phyloP scores from a whole-genome alignment of 2,888 invertebrate species.

The Siphlonurus alternatus region DNA sequence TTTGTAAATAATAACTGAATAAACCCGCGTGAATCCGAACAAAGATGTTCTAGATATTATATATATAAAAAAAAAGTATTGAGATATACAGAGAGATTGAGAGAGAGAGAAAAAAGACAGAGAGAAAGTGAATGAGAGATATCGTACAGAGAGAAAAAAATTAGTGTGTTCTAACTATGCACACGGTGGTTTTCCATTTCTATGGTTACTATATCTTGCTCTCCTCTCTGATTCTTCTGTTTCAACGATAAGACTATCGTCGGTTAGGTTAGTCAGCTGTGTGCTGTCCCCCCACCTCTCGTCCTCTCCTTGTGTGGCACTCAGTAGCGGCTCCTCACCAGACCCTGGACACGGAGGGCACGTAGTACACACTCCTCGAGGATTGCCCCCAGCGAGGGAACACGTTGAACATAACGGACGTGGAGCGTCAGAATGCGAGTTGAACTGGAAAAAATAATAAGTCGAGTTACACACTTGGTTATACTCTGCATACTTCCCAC shows the following conservation, averaged over 20 bases:
- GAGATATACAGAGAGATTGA: neutral
- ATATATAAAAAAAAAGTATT: neutral
- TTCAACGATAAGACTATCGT: neutral
- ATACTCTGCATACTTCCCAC: too few species aligned
- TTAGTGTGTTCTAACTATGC: neutral
- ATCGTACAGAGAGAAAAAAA: neutral
- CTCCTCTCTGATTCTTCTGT: neutral
- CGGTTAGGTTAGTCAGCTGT: neutral
- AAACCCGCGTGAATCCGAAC: too few species aligned
- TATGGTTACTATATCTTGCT: neutral
- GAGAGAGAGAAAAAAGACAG: neutral
- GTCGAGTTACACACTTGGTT: too few species aligned
- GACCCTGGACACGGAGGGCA: neutral
- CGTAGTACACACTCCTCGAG: neutral
- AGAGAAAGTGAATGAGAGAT: neutral
- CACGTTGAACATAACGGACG: neutral
- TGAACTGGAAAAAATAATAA: neutral
- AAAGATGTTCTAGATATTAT: too few species aligned
- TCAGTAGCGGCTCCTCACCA: neutral
- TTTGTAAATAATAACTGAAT: too few species aligned
- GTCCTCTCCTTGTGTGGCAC: neutral
- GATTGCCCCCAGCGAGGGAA: neutral
- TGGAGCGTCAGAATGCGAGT: neutral
- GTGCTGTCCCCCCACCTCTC: neutral
- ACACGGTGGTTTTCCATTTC: neutral